Evolutionary conservation across 1,140 invertebrate genomes (phyloP).

Genomic region (Zaprionus kolodkinae): DNA sequence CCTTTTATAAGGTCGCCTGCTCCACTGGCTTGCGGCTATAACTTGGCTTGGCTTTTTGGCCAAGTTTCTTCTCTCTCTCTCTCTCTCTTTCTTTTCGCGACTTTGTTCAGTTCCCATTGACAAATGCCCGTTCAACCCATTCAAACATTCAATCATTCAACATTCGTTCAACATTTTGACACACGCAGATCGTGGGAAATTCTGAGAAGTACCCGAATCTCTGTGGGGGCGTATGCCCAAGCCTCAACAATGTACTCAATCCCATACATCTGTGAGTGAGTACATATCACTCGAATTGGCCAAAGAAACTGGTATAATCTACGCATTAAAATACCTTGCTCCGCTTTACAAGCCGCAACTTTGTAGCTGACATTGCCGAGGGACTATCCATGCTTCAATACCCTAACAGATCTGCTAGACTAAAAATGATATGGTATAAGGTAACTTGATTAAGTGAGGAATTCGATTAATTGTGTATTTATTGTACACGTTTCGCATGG

Average conservation of each 20-base stretch:
- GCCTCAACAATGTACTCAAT: conserved; percentile 8
- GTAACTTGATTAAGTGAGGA: not conserved
- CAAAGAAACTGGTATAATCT: conserved; percentile 24
- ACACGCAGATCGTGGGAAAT: conserved; percentile 53
- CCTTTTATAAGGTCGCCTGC: conserved; percentile 58
- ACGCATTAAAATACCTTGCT: conserved; percentile 21
- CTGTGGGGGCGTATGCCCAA: conserved; percentile 17
- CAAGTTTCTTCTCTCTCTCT: not conserved
- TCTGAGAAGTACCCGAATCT: conserved; percentile 19
- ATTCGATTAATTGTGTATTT: not conserved
- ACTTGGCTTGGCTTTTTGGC: not conserved
- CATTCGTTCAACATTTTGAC: conserved; percentile 2
- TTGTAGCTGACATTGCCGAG: not conserved
- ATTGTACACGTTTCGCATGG: not conserved
- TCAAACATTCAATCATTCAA: not conserved
- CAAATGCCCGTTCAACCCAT: not conserved
- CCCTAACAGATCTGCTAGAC: not conserved
- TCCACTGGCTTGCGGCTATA: not conserved
- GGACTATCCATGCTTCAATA: not conserved
- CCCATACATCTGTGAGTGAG: not conserved
- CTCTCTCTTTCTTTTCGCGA: not conserved
- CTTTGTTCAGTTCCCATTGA: not conserved
- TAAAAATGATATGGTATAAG: not conserved
- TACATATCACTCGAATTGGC: not conserved
- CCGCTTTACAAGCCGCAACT: conserved; percentile 12